A percentile compares a stretch with the other conserved stretches of the same genome.
Conservation (phyloP, 2,888 invertebrate genomes). For the Parnassius mnemosyne region DNA sequence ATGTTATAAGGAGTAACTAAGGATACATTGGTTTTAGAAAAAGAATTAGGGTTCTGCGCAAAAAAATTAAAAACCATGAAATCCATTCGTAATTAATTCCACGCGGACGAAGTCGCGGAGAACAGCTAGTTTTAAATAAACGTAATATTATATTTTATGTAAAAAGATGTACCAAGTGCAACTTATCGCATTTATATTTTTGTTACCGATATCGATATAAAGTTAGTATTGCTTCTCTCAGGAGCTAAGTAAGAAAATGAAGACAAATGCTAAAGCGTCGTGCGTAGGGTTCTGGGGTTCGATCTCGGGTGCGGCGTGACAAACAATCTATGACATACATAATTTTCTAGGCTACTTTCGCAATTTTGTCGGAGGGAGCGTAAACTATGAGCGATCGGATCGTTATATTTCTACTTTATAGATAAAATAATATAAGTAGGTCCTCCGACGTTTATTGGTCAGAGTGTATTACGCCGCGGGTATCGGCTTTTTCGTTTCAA, state of each 20-base stretch:
- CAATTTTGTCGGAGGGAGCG: conserved; percentile 59
- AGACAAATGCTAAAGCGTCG: conserved; percentile 71
- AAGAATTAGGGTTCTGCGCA: no score
- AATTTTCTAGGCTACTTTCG: conserved; percentile 65
- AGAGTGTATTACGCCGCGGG: no score
- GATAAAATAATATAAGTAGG: background rate
- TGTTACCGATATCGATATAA: conserved; percentile 31
- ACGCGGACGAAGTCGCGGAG: no score
- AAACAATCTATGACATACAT: conserved; percentile 79
- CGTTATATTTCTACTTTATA: background rate
- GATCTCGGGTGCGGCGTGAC: conserved; percentile 70
- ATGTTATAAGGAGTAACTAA: no score
- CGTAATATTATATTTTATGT: no score
- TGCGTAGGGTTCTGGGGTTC: conserved; percentile 59
- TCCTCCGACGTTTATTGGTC: no score
- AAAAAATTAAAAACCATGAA: no score
- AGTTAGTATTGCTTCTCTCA: conserved; percentile 36
- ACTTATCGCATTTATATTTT: background rate
- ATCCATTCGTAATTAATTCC: no score
- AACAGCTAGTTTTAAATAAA: no score
- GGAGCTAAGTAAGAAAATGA: conserved; percentile 60
- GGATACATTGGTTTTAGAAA: no score
- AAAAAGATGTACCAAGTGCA: no score
- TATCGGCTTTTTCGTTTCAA: no score
- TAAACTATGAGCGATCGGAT: conserved; percentile 32